Conservation (phyloP, 2,888 invertebrate species). For the Tetragonisca angustula region DNA sequence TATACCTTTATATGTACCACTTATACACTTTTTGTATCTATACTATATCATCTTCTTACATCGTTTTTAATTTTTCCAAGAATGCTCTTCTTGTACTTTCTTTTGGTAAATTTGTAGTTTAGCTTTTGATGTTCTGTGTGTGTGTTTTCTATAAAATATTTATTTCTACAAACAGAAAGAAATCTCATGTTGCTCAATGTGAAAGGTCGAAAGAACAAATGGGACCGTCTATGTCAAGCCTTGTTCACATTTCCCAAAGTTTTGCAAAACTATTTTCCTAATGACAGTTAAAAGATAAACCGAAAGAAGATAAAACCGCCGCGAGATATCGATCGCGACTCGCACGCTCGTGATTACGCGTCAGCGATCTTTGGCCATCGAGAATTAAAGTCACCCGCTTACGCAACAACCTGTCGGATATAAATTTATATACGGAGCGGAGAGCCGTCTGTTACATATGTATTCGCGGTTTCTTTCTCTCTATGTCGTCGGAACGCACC, state of each 20-base stretch:
- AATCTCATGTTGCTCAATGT: too few relatives aligned
- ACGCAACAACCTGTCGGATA: conserved; percentile 10
- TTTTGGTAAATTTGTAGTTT: too few relatives aligned
- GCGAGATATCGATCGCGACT: neutral
- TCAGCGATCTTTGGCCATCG: neutral
- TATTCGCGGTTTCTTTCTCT: neutral
- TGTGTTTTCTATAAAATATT: too few relatives aligned
- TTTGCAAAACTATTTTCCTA: neutral
- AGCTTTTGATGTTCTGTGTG: too few relatives aligned
- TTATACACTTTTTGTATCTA: neutral
- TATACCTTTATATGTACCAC: too few relatives aligned
- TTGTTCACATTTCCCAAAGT: neutral
- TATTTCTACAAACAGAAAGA: too few relatives aligned
- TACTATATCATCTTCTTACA: neutral
- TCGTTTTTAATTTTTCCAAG: too few relatives aligned
- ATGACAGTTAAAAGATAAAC: too few relatives aligned
- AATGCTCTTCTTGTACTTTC: too few relatives aligned
- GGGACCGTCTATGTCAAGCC: too few relatives aligned
- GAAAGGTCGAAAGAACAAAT: too few relatives aligned
- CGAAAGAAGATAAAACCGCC: neutral
- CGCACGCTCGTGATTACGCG: too few relatives aligned
- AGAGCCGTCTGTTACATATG: conserved; percentile 1
- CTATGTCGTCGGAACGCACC: neutral
- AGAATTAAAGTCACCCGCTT: conserved; percentile 6
- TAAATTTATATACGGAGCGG: conserved; percentile 16